Percentiles rank a stretch among this genome's conserved stretches.
Evolutionary conservation across 1,140 invertebrate species (phyloP).

Genomic region (Cyrtorhinus lividipennis): DNA sequence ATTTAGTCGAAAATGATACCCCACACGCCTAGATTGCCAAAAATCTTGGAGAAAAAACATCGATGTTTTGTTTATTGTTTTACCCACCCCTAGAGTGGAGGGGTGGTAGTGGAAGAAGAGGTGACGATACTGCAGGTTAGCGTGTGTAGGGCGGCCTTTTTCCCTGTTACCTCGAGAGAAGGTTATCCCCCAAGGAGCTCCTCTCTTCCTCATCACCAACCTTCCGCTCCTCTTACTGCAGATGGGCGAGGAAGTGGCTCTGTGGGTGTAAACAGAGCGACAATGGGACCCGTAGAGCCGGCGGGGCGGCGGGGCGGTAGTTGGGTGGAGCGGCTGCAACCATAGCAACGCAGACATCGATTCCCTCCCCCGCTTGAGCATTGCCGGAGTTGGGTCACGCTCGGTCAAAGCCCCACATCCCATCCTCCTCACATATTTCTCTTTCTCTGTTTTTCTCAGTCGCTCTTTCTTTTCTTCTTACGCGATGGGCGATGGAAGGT

Average conservation of each 20-base stretch:
- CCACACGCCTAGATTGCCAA: no score
- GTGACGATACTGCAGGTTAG: neutral
- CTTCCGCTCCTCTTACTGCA: no score
- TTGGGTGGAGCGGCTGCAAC: slow-evolving; percentile 14
- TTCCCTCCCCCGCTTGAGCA: slow-evolving; percentile 7
- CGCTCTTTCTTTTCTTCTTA: neutral
- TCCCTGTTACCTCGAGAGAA: neutral
- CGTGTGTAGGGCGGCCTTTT: neutral
- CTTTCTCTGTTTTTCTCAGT: no score
- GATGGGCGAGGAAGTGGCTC: neutral
- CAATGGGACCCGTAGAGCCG: neutral
- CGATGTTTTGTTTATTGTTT: no score
- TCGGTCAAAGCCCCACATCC: slow-evolving; percentile 14
- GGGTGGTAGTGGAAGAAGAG: no score
- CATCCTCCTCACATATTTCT: slow-evolving; percentile 5
- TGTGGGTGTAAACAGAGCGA: slow-evolving; percentile 10
- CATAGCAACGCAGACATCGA: slow-evolving; percentile 14
- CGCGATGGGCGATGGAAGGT: neutral
- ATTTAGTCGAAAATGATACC: no score
- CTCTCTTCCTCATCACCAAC: neutral
- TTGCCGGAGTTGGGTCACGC: slow-evolving; percentile 7
- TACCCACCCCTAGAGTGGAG: no score
- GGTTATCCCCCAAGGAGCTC: neutral
- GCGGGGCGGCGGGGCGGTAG: neutral
- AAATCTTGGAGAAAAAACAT: no score